Base-by-base conservation (phyloP, 1,140 invertebrate species). In the Mya arenaria region DNA sequence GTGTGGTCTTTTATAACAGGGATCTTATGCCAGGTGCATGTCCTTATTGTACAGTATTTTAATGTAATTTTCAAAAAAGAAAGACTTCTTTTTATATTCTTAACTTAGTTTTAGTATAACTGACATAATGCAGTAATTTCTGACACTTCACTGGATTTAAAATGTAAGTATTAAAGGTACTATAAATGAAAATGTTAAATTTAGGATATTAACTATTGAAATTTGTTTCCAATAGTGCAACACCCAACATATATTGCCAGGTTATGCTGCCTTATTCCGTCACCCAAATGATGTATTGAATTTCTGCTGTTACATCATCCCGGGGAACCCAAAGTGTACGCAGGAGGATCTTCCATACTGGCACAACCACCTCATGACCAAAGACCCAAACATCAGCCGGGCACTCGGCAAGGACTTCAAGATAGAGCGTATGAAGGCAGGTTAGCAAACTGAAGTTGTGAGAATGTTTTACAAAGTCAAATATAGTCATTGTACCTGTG, bases 371-470 rank as follows among this genome's bases (percentile, higher is more conserved):
- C 74, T 90, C 13, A 86, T 86, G 77, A 86, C 85, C 8, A 84
- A 89, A n/a, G 89, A 90, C 74, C 86, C 84, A 25, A 86, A 86
- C 55, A 88, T 90, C 65, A 87, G 82, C 52, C 73, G 84, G 58
- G 87, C 89, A 4, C 77, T 90, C 6, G 88, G 88, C 0, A 44
- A 65, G 56, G 78, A 88, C 28, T 81, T 78, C 55, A 87, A 89
- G 68, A 90, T 90, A 55, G 89, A 90, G 78, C 83, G 88, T 58
- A 90, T 90, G 89, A 90, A 89, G 82, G 88, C 89, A 58, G 89
- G 89, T 90, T n/a, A 32, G 85, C 81, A 13, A 69, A 32, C 63
- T n/a, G n/a, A n/a, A n/a, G n/a, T n/a, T n/a, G n/a, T n/a, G n/a
- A n/a, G n/a, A n/a, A n/a, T n/a, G 19, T 4, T 55, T 55, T 25